Conservation (phyloP, 2,888 invertebrate genomes). For the Desoria tigrina region DNA sequence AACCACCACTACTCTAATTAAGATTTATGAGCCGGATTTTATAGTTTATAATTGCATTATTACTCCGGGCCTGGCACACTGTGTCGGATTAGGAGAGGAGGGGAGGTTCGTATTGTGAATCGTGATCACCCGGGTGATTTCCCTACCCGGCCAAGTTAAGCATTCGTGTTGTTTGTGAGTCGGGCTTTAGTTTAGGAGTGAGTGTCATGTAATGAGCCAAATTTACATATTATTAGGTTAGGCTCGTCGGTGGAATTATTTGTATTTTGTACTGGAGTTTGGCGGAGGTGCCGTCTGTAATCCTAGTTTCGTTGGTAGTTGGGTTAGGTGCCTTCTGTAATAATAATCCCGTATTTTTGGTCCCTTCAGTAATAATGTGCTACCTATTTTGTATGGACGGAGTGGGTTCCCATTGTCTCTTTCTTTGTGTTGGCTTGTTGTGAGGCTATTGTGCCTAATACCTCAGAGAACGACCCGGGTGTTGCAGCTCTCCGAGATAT, state of each 20-base stretch:
- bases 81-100: no score
- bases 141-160: no score
- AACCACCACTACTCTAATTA: constrained; percentile 4
- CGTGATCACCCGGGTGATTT: no score
- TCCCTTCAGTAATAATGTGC: no score
- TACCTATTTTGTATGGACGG: constrained; percentile 43
- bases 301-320: not conserved
- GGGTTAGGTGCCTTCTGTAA: no score
- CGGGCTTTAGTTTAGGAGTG: no score
- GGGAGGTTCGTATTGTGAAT: not conserved
- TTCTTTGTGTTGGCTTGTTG: constrained; percentile 2
- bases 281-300: constrained; percentile 3
- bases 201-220: constrained; percentile 50
- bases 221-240: constrained; percentile 52
- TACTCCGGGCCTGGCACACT: no score
- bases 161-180: no score
- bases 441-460: constrained; percentile 7
- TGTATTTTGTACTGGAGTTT: not conserved
- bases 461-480: constrained; percentile 1
- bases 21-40: constrained; percentile 22
- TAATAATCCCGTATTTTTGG: no score
- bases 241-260: not conserved
- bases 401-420: constrained; percentile 28
- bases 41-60: constrained; percentile 18
- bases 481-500: no score